Evolutionary conservation across 2,888 invertebrate species (phyloP).

Genomic region (Crocallis elinguaria): DNA sequence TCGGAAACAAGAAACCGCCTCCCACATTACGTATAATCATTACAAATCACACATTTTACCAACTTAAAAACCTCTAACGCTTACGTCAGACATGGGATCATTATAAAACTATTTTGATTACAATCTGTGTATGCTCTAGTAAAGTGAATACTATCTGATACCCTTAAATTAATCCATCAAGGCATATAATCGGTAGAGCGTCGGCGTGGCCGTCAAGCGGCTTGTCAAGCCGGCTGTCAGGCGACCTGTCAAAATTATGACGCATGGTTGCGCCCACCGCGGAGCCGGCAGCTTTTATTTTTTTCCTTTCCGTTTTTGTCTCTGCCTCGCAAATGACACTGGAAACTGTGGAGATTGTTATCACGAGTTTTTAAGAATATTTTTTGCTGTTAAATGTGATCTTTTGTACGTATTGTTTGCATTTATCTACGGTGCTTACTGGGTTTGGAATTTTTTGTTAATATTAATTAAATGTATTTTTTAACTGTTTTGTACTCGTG

Average conservation of each 20-base stretch:
- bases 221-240: slow-evolving; percentile 70
- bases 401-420: slow-evolving; percentile 26
- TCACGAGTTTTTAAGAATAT: slow-evolving; percentile 31
- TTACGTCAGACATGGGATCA: slow-evolving; percentile 41
- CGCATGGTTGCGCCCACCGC: slow-evolving; percentile 76
- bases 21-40: slow-evolving; percentile 35
- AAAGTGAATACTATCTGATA: slow-evolving; percentile 56
- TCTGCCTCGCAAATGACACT: slow-evolving; percentile 23
- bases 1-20: slow-evolving; percentile 30
- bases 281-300: slow-evolving; percentile 54
- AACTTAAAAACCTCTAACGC: slow-evolving; percentile 34
- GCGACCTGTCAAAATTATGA: slow-evolving; percentile 77
- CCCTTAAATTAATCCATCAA: slow-evolving; percentile 80
- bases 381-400: slow-evolving; percentile 23
- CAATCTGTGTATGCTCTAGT: slow-evolving; percentile 52
- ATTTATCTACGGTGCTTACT: slow-evolving; percentile 21
- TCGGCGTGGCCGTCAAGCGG: slow-evolving; percentile 59
- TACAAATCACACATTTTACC: slow-evolving; percentile 32
- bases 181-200: slow-evolving; percentile 72
- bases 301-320: slow-evolving; percentile 46
- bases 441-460: slow-evolving; percentile 1
- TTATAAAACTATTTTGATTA: slow-evolving; percentile 57
- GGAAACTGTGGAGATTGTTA: slow-evolving; percentile 31
- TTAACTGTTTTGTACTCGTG: not conserved
- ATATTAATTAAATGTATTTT: slow-evolving; percentile 14